phyloP scores from a whole-genome alignment of 1,140 invertebrate species.

The Venustaconcha ellipsiformis region DNA sequence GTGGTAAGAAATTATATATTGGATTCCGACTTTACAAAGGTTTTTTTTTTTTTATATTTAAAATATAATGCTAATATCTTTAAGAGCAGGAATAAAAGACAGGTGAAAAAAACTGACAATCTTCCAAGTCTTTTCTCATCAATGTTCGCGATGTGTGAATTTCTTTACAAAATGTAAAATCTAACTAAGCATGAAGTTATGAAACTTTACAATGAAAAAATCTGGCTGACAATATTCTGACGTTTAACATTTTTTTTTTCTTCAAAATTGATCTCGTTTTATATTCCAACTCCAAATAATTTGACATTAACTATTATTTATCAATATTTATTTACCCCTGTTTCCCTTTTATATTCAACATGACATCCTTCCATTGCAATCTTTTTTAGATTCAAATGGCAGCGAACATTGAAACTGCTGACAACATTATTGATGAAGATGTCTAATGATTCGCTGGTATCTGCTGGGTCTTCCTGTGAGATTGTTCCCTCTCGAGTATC shows the following conservation, averaged over 20 bases:
- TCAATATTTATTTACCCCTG: slow-evolving; percentile 77
- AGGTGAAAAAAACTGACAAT: neutral
- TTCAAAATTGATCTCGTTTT: no score
- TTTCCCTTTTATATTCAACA: slow-evolving; percentile 95
- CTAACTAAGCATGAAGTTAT: neutral
- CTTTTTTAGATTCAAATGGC: slow-evolving; percentile 95
- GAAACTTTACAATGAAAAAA: neutral
- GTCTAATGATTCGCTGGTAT: slow-evolving; percentile 70
- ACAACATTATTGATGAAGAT: slow-evolving; percentile 99
- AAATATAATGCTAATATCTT: no score
- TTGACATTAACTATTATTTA: neutral
- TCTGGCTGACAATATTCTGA: no score
- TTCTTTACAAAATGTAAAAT: slow-evolving; percentile 6
- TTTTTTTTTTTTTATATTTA: no score
- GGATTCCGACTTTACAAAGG: no score
- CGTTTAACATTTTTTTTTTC: no score
- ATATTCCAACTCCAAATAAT: neutral
- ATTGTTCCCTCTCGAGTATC: no score
- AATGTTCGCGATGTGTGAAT: neutral
- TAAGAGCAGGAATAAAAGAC: no score
- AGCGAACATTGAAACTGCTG: slow-evolving; percentile 96
- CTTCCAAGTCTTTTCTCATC: neutral
- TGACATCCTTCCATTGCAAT: slow-evolving; percentile 93
- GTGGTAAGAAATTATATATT: no score
- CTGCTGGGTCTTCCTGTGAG: neutral